Evolutionary conservation across 2,888 invertebrate genomes (phyloP), one percentile per base, ranked within the genome.

Genomic region (Lottia gigantea): DNA sequence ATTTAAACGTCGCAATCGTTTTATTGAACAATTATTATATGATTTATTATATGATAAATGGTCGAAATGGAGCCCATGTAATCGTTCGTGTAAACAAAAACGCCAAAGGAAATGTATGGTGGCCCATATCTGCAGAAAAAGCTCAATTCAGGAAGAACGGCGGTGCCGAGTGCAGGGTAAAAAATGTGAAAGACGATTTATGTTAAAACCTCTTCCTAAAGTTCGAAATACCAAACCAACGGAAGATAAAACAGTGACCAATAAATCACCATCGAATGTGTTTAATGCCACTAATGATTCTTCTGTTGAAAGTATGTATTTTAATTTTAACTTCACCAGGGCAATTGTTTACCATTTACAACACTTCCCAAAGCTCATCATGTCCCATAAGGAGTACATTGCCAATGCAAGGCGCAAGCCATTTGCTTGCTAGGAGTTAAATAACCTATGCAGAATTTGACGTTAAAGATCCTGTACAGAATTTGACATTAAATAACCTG

Each of bases 51-150:
- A 90, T 78, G 84, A 86, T 3, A 78, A 85, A 0, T 97, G 96
- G 96, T 93, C 93, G 55, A 90, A 92, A 46, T 97, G 96, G 96
- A 93, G 93, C 0, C 90, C 92, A 15, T 97, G 96, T 85, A 93
- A 93, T 0, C 90, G 92, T 74, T 92, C 92, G 77, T 97, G 97
- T 86, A 92, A 93, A 23, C 95, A 95, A 2, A 91, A 93, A 49
- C 91, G 97, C 78, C 77, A 73, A 83, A 93, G 95, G 87, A 92
- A 92, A 85, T 96, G 96, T 88, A 92, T 92, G 82, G 92, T 92
- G 81, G 92, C 92, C 0, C 91, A 92, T 14, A 90, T 94, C 78
- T 97, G 96, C 83, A 93, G 93, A 1, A 92, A 92, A 63, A 93
- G 93, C 85, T 92, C 94, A 55, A 92, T 96, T 68, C 92, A 92